A percentile compares a stretch with the other conserved stretches of the same genome.
Conservation (phyloP, 2,888 invertebrate genomes). For the Halictus quadricinctus region DNA sequence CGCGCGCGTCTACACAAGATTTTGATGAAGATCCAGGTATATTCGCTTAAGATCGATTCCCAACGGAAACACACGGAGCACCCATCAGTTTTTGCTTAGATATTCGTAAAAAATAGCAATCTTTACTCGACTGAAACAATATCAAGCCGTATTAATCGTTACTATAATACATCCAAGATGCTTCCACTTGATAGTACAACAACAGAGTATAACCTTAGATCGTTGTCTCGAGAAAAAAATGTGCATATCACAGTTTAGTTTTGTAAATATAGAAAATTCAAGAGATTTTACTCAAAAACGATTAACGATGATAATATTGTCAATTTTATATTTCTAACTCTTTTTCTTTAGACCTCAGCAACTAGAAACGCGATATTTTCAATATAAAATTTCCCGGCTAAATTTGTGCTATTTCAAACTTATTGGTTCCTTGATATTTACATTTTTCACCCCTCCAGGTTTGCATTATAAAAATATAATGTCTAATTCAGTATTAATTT, state of each 20-base stretch:
- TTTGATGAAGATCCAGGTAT: slow-evolving; percentile 29
- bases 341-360: neutral
- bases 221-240: too few relatives aligned
- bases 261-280: neutral
- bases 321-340: neutral
- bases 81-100: neutral
- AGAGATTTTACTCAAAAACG: too few relatives aligned
- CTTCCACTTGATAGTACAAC: neutral
- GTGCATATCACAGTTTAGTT: too few relatives aligned
- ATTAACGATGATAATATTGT: neutral
- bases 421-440: neutral
- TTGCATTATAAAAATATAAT: too few relatives aligned
- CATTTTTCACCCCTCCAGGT: too few relatives aligned
- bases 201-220: too few relatives aligned
- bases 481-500: too few relatives aligned
- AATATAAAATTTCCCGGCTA: neutral
- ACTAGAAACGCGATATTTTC: neutral
- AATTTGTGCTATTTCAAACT: neutral
- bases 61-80: neutral
- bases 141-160: too few relatives aligned
- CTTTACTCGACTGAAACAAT: neutral
- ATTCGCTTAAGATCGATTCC: slow-evolving; percentile 11
- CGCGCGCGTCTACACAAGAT: slow-evolving; percentile 29
- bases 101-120: neutral
- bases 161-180: neutral